Base-by-base conservation (phyloP, 2,888 invertebrate genomes). In the Philereme transversata region DNA sequence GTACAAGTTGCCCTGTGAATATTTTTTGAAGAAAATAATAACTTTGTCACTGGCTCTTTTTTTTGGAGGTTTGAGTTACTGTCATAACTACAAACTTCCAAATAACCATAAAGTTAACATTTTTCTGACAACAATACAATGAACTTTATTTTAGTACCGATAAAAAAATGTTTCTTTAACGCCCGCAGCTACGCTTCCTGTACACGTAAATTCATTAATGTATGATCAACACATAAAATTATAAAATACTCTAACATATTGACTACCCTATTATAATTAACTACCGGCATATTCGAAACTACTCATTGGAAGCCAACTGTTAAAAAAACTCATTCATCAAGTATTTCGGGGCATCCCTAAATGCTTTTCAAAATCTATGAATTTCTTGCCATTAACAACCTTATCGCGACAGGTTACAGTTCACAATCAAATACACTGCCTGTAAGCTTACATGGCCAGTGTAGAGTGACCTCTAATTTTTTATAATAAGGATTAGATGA, bases 291-390 rank as follows among this genome's bases (percentile, higher is more conserved):
- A 68, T 65, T 67, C 63, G 68, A 73, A 66, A 66, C 66, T 67
- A 72, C 70, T 68, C 67, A 72, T 62, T 64, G 73, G 66, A 64
- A 69, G 72, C 73, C 71, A 73, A 74, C 70, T 74, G 75, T 72
- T 71, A 72, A 72, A 76, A 79, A 79, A 78, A 76, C 73, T 64
- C 72, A 76, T 78, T 70, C 70, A 75, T 77, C 72, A 75, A 68
- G 55, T 64, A 65, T 70, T 71, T 63, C 64, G 69, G 66, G 54
- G 59, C 59, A 62, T 64, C 57, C 53, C 59, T 38, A 53, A 48
- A 60, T 41, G 22, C 44, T 43, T n/a, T 46, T 11, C n/a, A 50
- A 50, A 49, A 44, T 61, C 5, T 4, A 51, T 43, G 36, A 6
- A 8, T 8, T 38, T 48, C 59, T 9, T 8, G 7, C 9, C 48